Base-by-base conservation (phyloP, 2,113 vertebrate genomes). In the Daubentonia madagascariensis region DNA sequence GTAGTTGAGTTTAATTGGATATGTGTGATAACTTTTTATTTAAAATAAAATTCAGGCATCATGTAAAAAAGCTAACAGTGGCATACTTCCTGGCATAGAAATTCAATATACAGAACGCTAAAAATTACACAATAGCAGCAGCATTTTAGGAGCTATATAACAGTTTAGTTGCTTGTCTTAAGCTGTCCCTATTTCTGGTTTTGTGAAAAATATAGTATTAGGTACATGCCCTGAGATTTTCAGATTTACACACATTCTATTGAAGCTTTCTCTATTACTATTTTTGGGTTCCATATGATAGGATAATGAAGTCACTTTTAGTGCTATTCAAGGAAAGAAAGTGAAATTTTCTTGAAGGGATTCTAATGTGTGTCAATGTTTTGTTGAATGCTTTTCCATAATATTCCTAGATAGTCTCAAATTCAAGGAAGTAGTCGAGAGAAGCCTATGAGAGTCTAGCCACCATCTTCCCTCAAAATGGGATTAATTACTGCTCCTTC, bases 71-170 rank as follows among this genome's bases (percentile, higher is more conserved):
- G 63, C 79, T 88, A 85, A 67, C 9, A 76, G 57, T 76, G 65
- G 30, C 9, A 83, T 94, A 76, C 32, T 91, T 95, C 40, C 40
- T 97, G 68, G 52, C 68, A 96, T 61, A 95, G 65, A 94, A 75
- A 70, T 83, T 76, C 54, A 94, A 0, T 87, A 40, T 70, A 75
- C 6, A 89, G 35, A 89, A 67, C 81, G n/a, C 17, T 96, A 88
- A 92, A 93, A 83, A 84, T 63, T 59, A 89, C 75, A 61, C 67
- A 61, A 30, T 59, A 93, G 57, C 45, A 78, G 17, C 20, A 40
- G 52, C 57, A 70, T 63, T 68, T 81, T 95, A 80, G 91, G 96
- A 94, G 11, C 61, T 57, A 22, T 57, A 0, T 67, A n/a, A 52
- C 22, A 54, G 40, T 89, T 25, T 72, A 54, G 65, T 85, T 91